Evolutionary conservation across 2,113 vertebrate species (phyloP), one percentile per base, ranked within the genome.

Genomic region (Emydocephalus ijimae): DNA sequence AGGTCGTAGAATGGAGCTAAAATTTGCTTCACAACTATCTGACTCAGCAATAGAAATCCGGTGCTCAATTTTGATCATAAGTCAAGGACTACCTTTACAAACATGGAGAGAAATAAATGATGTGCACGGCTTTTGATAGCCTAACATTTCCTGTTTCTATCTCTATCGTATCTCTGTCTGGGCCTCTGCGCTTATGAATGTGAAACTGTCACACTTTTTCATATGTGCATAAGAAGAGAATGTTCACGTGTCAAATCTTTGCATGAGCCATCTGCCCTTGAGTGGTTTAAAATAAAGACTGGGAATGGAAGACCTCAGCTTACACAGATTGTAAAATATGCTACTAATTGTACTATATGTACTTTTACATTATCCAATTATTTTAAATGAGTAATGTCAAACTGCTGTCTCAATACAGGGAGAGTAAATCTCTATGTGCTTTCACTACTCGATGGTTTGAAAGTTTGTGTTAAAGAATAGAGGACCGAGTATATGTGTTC

Each of bases 231-330:
- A 23, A 54, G 1, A 14, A 26, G 20, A 57, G 9, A 7, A 12
- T 2, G 15, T 54, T 48, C 48, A 24, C 10, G 3, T 54, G 20
- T 12, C 52, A 1, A 21, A 7, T 45, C 52, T 69, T 39, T 89
- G 92, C 94, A 97, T 97, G 96, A 95, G 94, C 92, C 88, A 94
- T 43, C 90, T 54, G 85, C 50, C 95, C 93, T 93, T 95, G 94
- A 94, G 59, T 61, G 92, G 97, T 15, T 94, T 89, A 87, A 69
- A 92, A 91, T 91, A 94, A 92, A 96, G 94, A 94, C 98, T 98
- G 98, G 98, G 98, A 98, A 96, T 98, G 98, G 97, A 98, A 98
- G 97, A 96, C 94, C 97, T 96, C 97, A 95, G 97, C 96, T 97
- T 96, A 94, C 94, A 93, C 94, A 96, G 97, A 96, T 96, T 96